Evolutionary conservation across 2,888 invertebrate species (phyloP).

Genomic region (Cheilosia grossa): DNA sequence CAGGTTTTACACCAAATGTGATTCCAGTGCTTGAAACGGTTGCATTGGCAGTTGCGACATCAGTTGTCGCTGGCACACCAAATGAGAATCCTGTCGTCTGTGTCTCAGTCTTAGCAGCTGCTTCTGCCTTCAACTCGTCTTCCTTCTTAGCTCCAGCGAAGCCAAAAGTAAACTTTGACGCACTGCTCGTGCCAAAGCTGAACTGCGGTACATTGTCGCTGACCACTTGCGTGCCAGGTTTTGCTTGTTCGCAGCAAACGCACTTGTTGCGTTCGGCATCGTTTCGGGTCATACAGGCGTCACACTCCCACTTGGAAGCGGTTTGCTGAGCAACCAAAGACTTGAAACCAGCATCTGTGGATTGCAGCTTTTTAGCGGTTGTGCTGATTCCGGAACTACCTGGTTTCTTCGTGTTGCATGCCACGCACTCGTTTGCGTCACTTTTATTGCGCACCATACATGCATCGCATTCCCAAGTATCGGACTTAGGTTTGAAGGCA

Average conservation of each 20-base stretch:
- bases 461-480: slow-evolving; percentile 86
- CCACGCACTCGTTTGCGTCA: slow-evolving; percentile 83
- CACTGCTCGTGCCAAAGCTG: slow-evolving; percentile 78
- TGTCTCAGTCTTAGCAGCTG: slow-evolving; percentile 52
- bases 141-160: slow-evolving; percentile 77
- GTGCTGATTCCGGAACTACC: slow-evolving; percentile 66
- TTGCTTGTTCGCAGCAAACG: slow-evolving; percentile 85
- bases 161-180: slow-evolving; percentile 81
- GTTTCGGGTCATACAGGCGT: slow-evolving; percentile 86
- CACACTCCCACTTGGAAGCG: slow-evolving; percentile 85
- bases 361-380: slow-evolving; percentile 62
- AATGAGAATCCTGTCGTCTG: slow-evolving; percentile 41
- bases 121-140: slow-evolving; percentile 72
- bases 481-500: slow-evolving; percentile 84
- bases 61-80: slow-evolving; percentile 36
- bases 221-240: slow-evolving; percentile 81
- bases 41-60: neutral
- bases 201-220: slow-evolving; percentile 77
- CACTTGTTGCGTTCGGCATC: slow-evolving; percentile 83
- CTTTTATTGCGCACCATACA: slow-evolving; percentile 85
- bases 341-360: slow-evolving; percentile 81
- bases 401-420: slow-evolving; percentile 84
- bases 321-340: slow-evolving; percentile 80
- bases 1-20: slow-evolving; percentile 72
- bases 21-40: slow-evolving; percentile 47